Evolutionary conservation across 2,113 vertebrate species (phyloP), one percentile per base, ranked within the genome.

Genomic region (Ellobius talpinus): DNA sequence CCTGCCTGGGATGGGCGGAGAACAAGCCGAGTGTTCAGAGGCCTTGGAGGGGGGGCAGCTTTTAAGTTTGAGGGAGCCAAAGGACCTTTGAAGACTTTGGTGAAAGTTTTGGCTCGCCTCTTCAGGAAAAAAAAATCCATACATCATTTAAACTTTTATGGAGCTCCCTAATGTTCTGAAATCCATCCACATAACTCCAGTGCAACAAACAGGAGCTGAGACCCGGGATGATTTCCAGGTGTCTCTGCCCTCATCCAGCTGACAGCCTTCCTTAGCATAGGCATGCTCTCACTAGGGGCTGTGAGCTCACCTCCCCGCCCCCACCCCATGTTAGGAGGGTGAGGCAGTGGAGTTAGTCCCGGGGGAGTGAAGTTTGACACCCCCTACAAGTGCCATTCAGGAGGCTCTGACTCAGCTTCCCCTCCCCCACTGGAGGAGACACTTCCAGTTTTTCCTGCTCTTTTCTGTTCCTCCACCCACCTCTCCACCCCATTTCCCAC

Each of bases 371-470:
- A 92, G 87, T 13, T 61, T 89, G 88, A 74, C 42, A 11, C 33
- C 78, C 84, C 39, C 19, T 26, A 58, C 73, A 6, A 52, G 42
- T 61, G 86, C 81, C 90, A 85, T 97, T 96, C 92, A 55, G 85
- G 50, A 97, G 93, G 68, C 68, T 96, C 90, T 98, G 98, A 98
- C 95, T 98, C 97, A 97, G 91, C 93, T 65, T 95, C 39, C 95
- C 96, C 50, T 81, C 94, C 95, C 96, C 92, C 85, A 73, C 86
- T 16, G 26, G 66, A 95, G 95, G 91, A 98, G 97, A 91, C 78
- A 94, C 97, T 97, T 98, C 97, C 97, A 97, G 97, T 98, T 98
- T 98, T 98, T 97, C 98, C 97, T 91, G 98, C 97, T 98, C 96
- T 97, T 97, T 97, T 95, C 92, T 78, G 55, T 95, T 94, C 94